Evolutionary conservation across 2,113 vertebrate species (phyloP).

Genomic region (Pristiophorus japonicus): DNA sequence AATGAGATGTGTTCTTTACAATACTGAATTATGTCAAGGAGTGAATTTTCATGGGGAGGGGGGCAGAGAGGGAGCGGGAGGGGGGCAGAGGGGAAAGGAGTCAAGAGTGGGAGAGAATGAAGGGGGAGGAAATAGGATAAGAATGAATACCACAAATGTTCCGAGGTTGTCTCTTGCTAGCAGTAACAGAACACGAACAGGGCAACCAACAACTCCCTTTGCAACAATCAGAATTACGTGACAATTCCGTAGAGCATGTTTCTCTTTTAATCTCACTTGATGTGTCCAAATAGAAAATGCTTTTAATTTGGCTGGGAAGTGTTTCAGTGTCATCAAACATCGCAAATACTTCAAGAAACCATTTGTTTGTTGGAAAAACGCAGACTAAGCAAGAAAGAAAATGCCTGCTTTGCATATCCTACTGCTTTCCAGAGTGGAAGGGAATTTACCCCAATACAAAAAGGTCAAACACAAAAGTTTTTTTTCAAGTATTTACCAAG

Average conservation of each 20-base stretch:
- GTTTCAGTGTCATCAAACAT: neutral
- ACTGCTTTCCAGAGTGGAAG: neutral
- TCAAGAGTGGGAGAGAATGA: neutral
- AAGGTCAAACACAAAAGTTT: neutral
- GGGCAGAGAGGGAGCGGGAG: neutral
- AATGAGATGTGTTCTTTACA: neutral
- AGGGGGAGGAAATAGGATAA: neutral
- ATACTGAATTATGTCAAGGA: neutral
- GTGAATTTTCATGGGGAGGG: neutral
- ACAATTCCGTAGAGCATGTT: neutral
- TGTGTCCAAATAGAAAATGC: neutral
- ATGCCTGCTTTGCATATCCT: neutral
- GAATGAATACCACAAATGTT: neutral
- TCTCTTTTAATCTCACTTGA: neutral
- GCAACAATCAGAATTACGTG: neutral
- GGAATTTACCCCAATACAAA: neutral
- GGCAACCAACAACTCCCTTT: neutral
- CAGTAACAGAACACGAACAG: neutral
- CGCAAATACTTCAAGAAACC: neutral
- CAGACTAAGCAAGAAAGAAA: neutral
- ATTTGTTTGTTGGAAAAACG: neutral
- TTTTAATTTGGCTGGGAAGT: neutral
- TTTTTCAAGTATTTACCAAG: neutral
- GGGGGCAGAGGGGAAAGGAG: neutral
- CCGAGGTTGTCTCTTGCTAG: too few species aligned